Evolutionary conservation across 2,797 vertebrate genomes (phyloP), one percentile per base, ranked within the genome.

Genomic region (Nothura maculosa): DNA sequence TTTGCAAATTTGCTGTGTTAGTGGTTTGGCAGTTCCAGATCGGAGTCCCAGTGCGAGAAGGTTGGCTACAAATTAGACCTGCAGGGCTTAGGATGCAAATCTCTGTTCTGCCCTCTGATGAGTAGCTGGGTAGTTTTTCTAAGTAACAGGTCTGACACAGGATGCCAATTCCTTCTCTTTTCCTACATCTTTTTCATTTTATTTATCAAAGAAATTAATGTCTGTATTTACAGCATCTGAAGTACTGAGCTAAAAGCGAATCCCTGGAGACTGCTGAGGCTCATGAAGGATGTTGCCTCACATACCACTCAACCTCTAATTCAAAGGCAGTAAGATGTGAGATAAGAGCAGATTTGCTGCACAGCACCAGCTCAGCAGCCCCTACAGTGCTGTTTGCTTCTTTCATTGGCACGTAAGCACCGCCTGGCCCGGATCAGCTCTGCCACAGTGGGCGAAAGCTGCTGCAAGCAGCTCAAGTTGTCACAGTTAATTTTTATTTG

Each of bases 11-110:
- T 67, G 54, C 77, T 87, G 7, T 52, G 40, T 34, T 75, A 47
- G 34, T 48, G 45, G 3, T 78, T 91, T 85, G 55, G 68, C 78
- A 90, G 34, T 30, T 94, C 54, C 24, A 45, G 50, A 28, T 77
- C 62, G 47, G 70, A 80, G 45, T 66, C 12, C 5, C 64, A 77
- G 52, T 3, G 2, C 52, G 52, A 38, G 63, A 72, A 74, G 50
- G 73, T 79, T 93, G 32, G 38, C 68, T 85, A n/a, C 45, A 93
- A 90, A 93, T 89, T 87, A 91, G 95, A 85, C 50, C 61, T 86
- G 47, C 40, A 61, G 55, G 6, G 2, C 34, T 85, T 84, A 77
- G 80, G 62, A 89, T 84, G 58, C 74, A 92, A 50, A 92, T 86
- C 52, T 91, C 66, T 70, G 1, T 36, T 88, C 72, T 81, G 28